Evolutionary conservation across 2,888 invertebrate genomes (phyloP), one percentile per base, ranked within the genome.

Genomic region (Sinopyrophorus schimmeli): DNA sequence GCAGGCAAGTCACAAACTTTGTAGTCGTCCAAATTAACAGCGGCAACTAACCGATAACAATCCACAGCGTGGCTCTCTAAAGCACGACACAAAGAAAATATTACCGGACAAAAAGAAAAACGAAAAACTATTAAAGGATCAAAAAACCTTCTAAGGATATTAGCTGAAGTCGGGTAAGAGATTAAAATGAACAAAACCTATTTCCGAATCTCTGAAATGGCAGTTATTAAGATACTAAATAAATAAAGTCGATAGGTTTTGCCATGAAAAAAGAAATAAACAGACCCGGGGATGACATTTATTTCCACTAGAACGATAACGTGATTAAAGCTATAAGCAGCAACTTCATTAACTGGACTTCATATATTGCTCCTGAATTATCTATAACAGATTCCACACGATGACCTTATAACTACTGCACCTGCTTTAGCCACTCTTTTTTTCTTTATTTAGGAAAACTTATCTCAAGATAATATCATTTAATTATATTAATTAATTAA

Each of bases 281-380:
- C 56, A 53, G 47, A 34, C 47, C 37, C 41, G 41, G 37, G 44
- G 46, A 49, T 53, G 53, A 53, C 53, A 49, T 53, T 53, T 53
- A 53, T 53, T 53, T 49, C 49, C 48, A 26, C 42, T 30, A 38
- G 52, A 62, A 61, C 62, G 63, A 64, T 65, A 63, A 65, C 61
- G 63, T 62, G 63, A 66, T 65, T 65, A 65, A 63, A 63, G 62
- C 60, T 55, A 60, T 61, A 59, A 61, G 58, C 58, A 48, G 51
- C 59, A 58, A 59, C 61, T 64, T 64, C 64, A 65, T 66, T 64
- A 66, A 63, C 62, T 57, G 55, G 58, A 59, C 60, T 46, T 52
- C 53, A 53, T 47, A 54, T 58, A 59, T 60, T 55, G 59, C 43
- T 55, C 47, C 47, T 57, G 61, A 60, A 61, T 61, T 59, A 60